A percentile compares a stretch with the other conserved stretches of the same genome.
Conservation (phyloP, 2,888 invertebrate genomes). For the Polyommatus iphigenia region DNA sequence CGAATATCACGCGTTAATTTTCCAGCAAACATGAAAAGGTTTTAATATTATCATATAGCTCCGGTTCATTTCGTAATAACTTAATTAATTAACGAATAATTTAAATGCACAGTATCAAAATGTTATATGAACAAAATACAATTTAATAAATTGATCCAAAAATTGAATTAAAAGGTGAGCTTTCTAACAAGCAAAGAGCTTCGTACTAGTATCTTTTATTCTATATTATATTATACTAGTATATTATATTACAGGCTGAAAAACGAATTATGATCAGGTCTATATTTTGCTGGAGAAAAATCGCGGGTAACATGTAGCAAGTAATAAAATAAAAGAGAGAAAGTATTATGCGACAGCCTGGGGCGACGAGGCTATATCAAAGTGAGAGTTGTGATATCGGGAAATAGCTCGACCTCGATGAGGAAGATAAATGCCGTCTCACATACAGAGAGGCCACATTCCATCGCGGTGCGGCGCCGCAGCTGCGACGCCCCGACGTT, state of each 20-base stretch:
- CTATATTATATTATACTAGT: no score
- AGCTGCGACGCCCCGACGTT: background rate
- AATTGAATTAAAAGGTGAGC: background rate
- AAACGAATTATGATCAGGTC: background rate
- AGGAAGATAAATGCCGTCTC: constrained; percentile 32
- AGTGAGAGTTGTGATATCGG: constrained; percentile 23
- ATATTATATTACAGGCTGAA: background rate
- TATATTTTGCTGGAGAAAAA: background rate
- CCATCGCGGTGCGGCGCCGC: background rate
- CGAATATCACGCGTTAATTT: background rate
- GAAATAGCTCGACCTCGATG: constrained; percentile 33
- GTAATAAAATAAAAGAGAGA: constrained; percentile 18
- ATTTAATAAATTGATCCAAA: background rate
- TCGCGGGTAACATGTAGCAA: background rate
- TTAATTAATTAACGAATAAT: background rate
- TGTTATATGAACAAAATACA: background rate
- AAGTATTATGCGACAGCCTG: constrained; percentile 14
- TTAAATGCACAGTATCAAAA: background rate
- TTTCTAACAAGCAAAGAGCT: background rate
- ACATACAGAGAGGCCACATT: background rate
- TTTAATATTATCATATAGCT: background rate
- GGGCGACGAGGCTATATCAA: constrained; percentile 25
- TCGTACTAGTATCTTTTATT: no score
- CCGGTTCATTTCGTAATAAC: background rate
- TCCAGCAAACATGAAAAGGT: background rate